Conservation (phyloP, 2,888 invertebrate genomes). For the Melikaiella ostensackeni region DNA sequence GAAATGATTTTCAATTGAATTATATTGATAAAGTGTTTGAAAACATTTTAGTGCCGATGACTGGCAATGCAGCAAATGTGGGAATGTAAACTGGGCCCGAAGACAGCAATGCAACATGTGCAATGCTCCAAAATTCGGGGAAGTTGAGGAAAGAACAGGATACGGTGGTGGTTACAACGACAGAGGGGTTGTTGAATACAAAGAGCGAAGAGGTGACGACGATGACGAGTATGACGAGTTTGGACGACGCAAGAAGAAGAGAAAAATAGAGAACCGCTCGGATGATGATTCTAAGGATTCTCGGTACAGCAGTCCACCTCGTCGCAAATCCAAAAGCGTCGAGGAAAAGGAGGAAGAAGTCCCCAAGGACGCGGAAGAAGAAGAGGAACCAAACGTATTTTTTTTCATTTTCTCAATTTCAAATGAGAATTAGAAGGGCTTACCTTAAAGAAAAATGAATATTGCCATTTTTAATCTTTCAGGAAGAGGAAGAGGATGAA, state of each 20-base stretch:
- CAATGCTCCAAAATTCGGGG: slow-evolving; percentile 98
- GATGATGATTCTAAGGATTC: slow-evolving; percentile 74
- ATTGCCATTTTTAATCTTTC: slow-evolving; percentile 37
- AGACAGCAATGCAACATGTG: slow-evolving; percentile 98
- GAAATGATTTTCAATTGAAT: not conserved
- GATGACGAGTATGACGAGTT: slow-evolving; percentile 99
- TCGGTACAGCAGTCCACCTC: slow-evolving; percentile 68
- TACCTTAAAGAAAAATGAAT: not conserved
- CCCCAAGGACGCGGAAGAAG: slow-evolving; percentile 47
- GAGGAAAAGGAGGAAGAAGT: slow-evolving; percentile 59
- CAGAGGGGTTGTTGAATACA: slow-evolving; percentile 96
- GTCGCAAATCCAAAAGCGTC: slow-evolving; percentile 67
- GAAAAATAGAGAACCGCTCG: slow-evolving; percentile 78
- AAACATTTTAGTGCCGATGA: slow-evolving; percentile 92
- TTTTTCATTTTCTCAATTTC: too few species aligned
- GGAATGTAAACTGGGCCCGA: slow-evolving; percentile 99
- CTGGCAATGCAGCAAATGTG: slow-evolving; percentile 99
- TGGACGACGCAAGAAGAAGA: slow-evolving; percentile 82
- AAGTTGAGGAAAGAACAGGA: slow-evolving; percentile 89
- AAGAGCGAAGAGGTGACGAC: slow-evolving; percentile 88
- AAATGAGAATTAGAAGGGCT: too few species aligned
- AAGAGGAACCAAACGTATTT: slow-evolving; percentile 56
- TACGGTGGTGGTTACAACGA: slow-evolving; percentile 97
- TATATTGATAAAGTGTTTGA: not conserved
- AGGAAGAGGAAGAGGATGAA: slow-evolving; percentile 77